Conservation (phyloP, 1,140 invertebrate genomes). For the Drosophila tropicalis region DNA sequence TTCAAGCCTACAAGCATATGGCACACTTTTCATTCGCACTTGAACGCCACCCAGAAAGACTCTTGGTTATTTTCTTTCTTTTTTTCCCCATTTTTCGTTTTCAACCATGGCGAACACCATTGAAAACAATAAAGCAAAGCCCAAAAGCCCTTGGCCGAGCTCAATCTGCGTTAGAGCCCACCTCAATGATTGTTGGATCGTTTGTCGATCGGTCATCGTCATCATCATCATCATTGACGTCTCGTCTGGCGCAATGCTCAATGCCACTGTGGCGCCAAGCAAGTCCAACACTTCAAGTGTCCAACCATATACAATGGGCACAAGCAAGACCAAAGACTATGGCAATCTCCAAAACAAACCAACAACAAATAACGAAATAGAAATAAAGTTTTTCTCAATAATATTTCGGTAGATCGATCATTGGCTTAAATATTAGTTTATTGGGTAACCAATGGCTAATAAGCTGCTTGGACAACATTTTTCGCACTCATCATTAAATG, state of each 20-base stretch:
- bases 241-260: constrained; percentile 53
- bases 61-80: constrained; percentile 1
- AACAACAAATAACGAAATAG: neutral
- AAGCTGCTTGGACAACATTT: constrained; percentile 37
- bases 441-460: constrained; percentile 67
- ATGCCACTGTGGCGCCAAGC: constrained; percentile 75
- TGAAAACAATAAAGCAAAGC: constrained; percentile 46
- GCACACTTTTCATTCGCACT: constrained; percentile 71
- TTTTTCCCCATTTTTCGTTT: constrained; percentile 31
- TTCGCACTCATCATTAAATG: constrained; percentile 49
- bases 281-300: constrained; percentile 55
- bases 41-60: constrained; percentile 43
- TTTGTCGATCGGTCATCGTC: constrained; percentile 2
- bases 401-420: constrained; percentile 28
- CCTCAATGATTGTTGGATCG: constrained; percentile 37
- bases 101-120: constrained; percentile 58
- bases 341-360: constrained; percentile 48
- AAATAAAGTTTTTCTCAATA: constrained; percentile 24
- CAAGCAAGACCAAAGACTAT: constrained; percentile 52
- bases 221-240: constrained; percentile 10
- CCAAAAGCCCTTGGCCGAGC: constrained; percentile 40
- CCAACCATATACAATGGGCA: constrained; percentile 49
- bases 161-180: constrained; percentile 56
- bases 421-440: constrained; percentile 18
- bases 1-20: constrained; percentile 66